A percentile compares a stretch with the other conserved stretches of the same genome.
Conservation (phyloP, 2,113 vertebrate genomes). For the Phyllopteryx taeniolatus region DNA sequence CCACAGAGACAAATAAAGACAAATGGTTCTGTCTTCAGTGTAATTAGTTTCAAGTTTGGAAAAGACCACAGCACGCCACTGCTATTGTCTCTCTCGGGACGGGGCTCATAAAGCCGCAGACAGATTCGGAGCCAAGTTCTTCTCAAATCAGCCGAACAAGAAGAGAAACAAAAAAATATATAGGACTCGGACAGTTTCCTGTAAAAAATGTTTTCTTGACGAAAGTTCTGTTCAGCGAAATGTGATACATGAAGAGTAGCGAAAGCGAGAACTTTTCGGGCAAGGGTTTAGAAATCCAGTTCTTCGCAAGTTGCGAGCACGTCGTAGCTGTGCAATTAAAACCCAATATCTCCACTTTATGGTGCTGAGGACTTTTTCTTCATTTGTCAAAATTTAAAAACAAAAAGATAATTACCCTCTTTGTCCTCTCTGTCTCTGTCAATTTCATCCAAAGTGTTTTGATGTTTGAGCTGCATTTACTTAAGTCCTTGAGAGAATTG, state of each 20-base stretch:
- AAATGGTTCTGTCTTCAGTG: conserved; percentile 37
- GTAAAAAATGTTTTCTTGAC: not conserved
- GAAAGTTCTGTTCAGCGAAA: not conserved
- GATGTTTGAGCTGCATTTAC: too few species aligned
- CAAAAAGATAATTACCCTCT: too few species aligned
- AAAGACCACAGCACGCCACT: conserved; percentile 49
- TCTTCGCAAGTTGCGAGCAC: not conserved
- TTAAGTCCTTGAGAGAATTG: too few species aligned
- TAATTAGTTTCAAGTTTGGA: conserved; percentile 64
- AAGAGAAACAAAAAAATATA: not conserved
- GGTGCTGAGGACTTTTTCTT: not conserved
- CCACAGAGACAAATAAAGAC: conserved; percentile 40
- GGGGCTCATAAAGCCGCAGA: conserved; percentile 45
- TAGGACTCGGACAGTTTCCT: not conserved
- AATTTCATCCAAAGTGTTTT: too few species aligned
- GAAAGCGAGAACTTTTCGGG: not conserved
- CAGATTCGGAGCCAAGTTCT: conserved; percentile 60
- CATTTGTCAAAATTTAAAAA: too few species aligned
- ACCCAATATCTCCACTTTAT: not conserved
- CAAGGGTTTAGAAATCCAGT: not conserved
- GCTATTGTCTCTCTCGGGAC: conserved; percentile 52
- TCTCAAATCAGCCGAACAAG: conserved; percentile 15
- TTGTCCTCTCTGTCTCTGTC: too few species aligned
- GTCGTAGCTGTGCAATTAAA: not conserved
- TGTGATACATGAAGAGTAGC: not conserved